These are phyloP conservation scores for Tyrophagus putrescentiae DNA, from an alignment of 1,140 invertebrate species.

Conservation along the genomic window DNA sequence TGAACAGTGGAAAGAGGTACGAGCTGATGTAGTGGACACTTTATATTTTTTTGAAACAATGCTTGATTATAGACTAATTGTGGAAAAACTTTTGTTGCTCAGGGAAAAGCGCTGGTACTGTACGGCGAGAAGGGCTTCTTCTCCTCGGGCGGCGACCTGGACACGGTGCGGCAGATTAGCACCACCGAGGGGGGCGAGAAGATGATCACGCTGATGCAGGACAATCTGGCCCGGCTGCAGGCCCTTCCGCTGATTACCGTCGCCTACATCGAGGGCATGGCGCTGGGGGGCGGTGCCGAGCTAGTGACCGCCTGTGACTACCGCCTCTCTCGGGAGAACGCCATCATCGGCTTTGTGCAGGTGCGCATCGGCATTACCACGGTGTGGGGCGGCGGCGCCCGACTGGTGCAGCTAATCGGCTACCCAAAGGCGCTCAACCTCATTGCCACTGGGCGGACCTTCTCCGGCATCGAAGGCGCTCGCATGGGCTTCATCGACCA, in stretches of 20 bases:
- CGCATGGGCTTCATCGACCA: constrained; percentile 31
- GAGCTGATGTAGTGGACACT: neutral
- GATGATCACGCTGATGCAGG: constrained; percentile 41
- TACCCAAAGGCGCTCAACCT: constrained; percentile 30
- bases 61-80: neutral
- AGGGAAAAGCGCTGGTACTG: constrained; percentile 43
- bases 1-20: constrained; percentile 34
- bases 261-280: constrained; percentile 32
- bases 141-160: constrained; percentile 46
- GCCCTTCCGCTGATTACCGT: constrained; percentile 38
- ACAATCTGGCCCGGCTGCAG: constrained; percentile 36
- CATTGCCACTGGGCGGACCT: constrained; percentile 28
- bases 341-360: constrained; percentile 35
- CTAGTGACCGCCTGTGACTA: constrained; percentile 34
- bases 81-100: neutral
- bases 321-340: constrained; percentile 29
- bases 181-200: constrained; percentile 33
- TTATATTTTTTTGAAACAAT: neutral
- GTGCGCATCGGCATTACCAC: constrained; percentile 31
- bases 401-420: constrained; percentile 32
- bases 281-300: constrained; percentile 36
- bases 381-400: constrained; percentile 34
- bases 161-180: constrained; percentile 34
- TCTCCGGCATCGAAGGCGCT: constrained; percentile 28
- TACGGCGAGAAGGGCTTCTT: constrained; percentile 38